phyloP scores from a whole-genome alignment of 2,113 vertebrate species.

The Ochotona curzoniae region DNA sequence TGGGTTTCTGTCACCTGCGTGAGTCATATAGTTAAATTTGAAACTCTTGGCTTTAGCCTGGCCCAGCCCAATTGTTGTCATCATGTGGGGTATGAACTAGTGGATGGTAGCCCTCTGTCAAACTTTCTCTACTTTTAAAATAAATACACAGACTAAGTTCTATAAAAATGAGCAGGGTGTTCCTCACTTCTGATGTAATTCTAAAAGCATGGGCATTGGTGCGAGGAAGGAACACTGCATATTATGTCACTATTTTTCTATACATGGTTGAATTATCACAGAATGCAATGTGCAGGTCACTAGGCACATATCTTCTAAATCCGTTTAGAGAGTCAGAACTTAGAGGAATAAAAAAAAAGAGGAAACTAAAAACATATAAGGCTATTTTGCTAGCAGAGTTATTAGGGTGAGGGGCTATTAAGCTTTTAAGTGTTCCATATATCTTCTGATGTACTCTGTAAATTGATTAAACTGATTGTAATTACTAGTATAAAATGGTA shows the following conservation, averaged over 20 bases:
- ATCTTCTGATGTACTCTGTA: conserved; percentile 27
- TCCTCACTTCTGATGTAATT: background rate
- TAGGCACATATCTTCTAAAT: background rate
- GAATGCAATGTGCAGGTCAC: background rate
- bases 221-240: background rate
- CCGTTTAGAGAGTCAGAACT: background rate
- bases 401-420: background rate
- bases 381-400: conserved; percentile 1
- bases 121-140: no score
- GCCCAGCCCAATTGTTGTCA: no score
- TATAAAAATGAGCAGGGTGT: background rate
- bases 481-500: conserved; percentile 37
- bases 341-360: background rate
- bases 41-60: no score
- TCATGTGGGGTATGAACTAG: no score
- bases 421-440: background rate
- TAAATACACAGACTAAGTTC: no score
- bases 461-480: conserved; percentile 60
- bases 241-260: rapidly evolving
- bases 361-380: conserved; percentile 15
- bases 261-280: background rate
- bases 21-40: no score
- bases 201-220: background rate
- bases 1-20: no score
- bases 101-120: no score